A percentile compares a stretch with the other conserved stretches of the same genome.
These are phyloP conservation scores for Characodon lateralis DNA, from an alignment of 2,797 vertebrate genomes.

Conservation along the genomic window DNA sequence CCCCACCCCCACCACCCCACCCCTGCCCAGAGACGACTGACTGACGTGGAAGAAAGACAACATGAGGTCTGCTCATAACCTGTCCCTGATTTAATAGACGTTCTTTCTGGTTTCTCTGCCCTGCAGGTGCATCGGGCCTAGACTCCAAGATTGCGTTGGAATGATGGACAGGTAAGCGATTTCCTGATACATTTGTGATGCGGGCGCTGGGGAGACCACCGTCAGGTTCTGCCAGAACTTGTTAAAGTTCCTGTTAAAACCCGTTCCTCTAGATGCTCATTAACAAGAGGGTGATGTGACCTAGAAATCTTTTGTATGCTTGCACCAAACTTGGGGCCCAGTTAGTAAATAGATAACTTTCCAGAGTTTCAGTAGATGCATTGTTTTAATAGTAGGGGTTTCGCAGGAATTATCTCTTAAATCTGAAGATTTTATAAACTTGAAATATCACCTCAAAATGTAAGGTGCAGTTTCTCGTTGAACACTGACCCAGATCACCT, in stretches of 20 bases:
- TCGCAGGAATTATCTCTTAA: not conserved
- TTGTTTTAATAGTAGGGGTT: not conserved
- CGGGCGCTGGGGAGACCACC: constrained; percentile 14
- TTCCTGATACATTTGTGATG: constrained; percentile 23
- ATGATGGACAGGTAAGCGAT: constrained; percentile 94
- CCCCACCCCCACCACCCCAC: constrained; percentile 3
- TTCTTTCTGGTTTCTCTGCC: constrained; percentile 54
- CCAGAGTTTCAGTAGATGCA: not conserved
- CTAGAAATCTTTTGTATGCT: constrained; percentile 4
- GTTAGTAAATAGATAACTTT: not conserved
- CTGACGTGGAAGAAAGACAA: constrained; percentile 55
- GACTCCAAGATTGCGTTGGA: constrained; percentile 94
- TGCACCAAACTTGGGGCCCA: constrained; percentile 16
- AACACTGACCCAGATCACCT: not conserved
- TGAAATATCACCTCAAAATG: not conserved
- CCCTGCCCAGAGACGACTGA: constrained; percentile 57
- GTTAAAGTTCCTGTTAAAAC: constrained; percentile 25
- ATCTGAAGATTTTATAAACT: not conserved
- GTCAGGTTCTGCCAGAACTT: constrained; percentile 29
- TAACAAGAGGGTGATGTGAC: constrained; percentile 25
- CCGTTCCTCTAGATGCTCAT: constrained; percentile 23
- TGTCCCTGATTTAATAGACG: constrained; percentile 59
- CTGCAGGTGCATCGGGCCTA: constrained; percentile 91
- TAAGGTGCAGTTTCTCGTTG: not conserved
- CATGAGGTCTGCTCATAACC: constrained; percentile 64